Evolutionary conservation across 1,140 invertebrate genomes (phyloP).

Genomic region (Trichonephila clavata): DNA sequence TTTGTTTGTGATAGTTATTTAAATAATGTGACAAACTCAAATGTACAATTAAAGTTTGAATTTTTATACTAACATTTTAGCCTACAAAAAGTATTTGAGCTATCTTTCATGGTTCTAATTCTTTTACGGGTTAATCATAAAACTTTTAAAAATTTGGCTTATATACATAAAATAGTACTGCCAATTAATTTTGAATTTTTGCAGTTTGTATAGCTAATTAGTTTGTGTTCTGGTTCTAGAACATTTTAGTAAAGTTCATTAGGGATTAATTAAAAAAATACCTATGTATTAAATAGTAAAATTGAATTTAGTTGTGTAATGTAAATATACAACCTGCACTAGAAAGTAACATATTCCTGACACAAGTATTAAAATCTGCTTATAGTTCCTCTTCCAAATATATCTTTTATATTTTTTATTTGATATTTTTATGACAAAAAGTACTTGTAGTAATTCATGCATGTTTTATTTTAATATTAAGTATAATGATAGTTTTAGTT

Average conservation of each 20-base stretch:
- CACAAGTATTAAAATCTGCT: conserved; percentile 2
- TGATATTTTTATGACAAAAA: background rate
- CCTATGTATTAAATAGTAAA: no score
- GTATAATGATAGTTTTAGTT: background rate
- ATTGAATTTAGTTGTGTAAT: background rate
- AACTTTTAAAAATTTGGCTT: background rate
- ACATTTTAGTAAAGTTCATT: background rate
- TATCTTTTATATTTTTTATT: conserved; percentile 9
- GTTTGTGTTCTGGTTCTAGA: background rate
- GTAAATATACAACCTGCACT: background rate
- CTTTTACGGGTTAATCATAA: background rate
- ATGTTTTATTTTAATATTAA: background rate
- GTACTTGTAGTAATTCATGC: background rate
- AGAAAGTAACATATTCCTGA: background rate
- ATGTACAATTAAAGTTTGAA: background rate
- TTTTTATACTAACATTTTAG: conserved; percentile 39
- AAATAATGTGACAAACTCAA: background rate
- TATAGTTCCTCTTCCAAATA: background rate
- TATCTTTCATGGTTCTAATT: background rate
- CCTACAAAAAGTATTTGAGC: background rate
- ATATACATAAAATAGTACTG: background rate
- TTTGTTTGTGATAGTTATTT: background rate
- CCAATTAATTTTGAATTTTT: background rate
- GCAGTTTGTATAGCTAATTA: background rate
- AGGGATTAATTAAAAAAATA: background rate